phyloP scores from a whole-genome alignment of 2,113 vertebrate genomes.

The Leptobrachium leishanense region DNA sequence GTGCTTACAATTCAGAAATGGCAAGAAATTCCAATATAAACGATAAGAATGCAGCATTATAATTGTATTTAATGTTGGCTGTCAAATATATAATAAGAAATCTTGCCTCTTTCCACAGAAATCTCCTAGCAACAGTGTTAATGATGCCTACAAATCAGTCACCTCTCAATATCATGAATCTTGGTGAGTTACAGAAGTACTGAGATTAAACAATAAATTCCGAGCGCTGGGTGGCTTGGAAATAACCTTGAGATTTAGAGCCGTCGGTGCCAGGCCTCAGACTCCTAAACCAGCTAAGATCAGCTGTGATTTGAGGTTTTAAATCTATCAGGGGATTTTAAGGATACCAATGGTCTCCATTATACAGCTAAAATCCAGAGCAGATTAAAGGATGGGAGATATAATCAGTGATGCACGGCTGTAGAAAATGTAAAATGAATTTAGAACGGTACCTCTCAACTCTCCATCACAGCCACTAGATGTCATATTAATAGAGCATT shows the following conservation, averaged over 20 bases:
- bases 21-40: constrained; percentile 4
- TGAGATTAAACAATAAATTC: constrained; percentile 40
- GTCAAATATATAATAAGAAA: constrained; percentile 23
- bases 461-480: constrained; percentile 14
- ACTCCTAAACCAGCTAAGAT: constrained; percentile 31
- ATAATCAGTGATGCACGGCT: constrained; percentile 17
- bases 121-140: constrained; percentile 33
- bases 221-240: constrained; percentile 12
- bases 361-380: constrained; percentile 24
- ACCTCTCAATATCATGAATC: constrained; percentile 38
- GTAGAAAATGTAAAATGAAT: not conserved
- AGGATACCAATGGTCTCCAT: constrained; percentile 30
- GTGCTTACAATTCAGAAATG: not conserved
- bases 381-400: constrained; percentile 34
- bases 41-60: not conserved
- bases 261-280: constrained; percentile 16
- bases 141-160: constrained; percentile 28
- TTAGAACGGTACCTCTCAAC: not conserved
- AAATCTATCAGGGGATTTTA: constrained; percentile 26
- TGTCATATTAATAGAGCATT: constrained; percentile 23
- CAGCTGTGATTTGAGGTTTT: constrained; percentile 44
- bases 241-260: constrained; percentile 45
- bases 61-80: constrained; percentile 15
- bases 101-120: constrained; percentile 9
- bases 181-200: constrained; percentile 8